Percentiles rank a stretch among this genome's conserved stretches.
phyloP scores from a whole-genome alignment of 2,113 vertebrate species.

The Colaptes auratus region DNA sequence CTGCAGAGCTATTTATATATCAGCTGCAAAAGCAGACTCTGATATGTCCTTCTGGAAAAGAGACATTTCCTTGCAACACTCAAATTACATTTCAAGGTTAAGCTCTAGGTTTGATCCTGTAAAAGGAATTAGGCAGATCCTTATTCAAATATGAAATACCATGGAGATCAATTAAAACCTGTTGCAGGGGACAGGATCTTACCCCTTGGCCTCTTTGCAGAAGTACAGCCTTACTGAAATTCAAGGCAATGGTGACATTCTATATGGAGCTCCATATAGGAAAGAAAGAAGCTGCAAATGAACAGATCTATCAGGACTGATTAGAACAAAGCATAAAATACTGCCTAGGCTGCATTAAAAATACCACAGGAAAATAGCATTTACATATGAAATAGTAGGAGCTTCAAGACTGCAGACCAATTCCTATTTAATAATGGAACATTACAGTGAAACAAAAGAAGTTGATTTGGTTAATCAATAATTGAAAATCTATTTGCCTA shows the following conservation, averaged over 20 bases:
- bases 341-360: background rate
- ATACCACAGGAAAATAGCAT: background rate
- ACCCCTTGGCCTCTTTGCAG: background rate
- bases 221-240: background rate
- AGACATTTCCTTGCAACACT: background rate
- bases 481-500: background rate
- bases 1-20: background rate
- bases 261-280: background rate
- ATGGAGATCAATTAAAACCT: background rate
- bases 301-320: background rate
- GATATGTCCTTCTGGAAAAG: background rate
- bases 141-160: background rate
- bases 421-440: background rate
- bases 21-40: slow-evolving; percentile 28
- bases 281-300: background rate
- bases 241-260: background rate
- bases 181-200: background rate
- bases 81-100: background rate
- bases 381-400: background rate
- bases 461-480: background rate
- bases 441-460: background rate
- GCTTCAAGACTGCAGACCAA: background rate
- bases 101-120: background rate
- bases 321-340: background rate
- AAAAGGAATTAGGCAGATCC: background rate